Evolutionary conservation across 2,113 vertebrate species (phyloP), one percentile per base, ranked within the genome.

Genomic region (Gobio gobio): DNA sequence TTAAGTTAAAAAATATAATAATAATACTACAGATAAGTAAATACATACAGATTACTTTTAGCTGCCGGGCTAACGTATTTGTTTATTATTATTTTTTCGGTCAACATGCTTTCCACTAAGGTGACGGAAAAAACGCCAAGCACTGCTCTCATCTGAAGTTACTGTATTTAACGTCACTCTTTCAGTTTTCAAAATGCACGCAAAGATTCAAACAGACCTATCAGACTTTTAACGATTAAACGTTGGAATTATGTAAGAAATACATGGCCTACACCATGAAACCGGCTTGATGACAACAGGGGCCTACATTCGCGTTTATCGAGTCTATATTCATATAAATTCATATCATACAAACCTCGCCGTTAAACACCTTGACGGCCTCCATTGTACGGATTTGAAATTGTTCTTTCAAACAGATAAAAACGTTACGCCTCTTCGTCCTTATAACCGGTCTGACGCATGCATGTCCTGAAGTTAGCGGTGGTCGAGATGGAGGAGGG

Each of bases 311-410:
- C 49, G 49, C 56, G 22, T 70, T 33, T n/a, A 54, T 51, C 20
- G 18, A 40, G 64, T 73, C 33, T 68, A 43, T 49, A 36, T 18
- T 20, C 4, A 66, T 10, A 59, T n/a, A 64, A 14, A 36, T 14
- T 5, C 43, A 74, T 85, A 87, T 86, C 2, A 83, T 51, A 95
- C 95, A 90, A 93, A 96, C 95, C 95, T 96, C 95, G 86, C 93
- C 93, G 91, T 96, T 96, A 89, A 96, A 96, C 66, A 94, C 89
- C 93, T 96, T 96, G 59, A 96, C 95, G 77, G 95, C 95, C 93
- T 96, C 95, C 95, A 96, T 96, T 78, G 72, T 92, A 91, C 63
- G 61, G 85, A 79, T 89, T 54, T 81, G 84, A 26, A 43, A 8
- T 20, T 56, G 68, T 61, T 72, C 72, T 87, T 88, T 29, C 45